phyloP scores from a whole-genome alignment of 2,797 vertebrate genomes.

The Poecilia wingei region DNA sequence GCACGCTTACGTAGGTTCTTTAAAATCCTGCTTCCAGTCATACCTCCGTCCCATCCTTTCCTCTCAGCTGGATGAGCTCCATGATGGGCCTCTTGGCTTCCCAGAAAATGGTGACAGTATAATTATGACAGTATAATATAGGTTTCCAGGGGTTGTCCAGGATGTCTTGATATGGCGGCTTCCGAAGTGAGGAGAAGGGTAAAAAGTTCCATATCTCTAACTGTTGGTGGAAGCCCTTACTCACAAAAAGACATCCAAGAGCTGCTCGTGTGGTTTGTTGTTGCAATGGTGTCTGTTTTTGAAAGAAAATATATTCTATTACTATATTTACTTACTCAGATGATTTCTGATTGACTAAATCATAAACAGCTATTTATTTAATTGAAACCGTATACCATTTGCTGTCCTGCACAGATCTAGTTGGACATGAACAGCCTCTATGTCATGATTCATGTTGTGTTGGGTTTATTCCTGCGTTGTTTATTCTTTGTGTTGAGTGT shows the following conservation, averaged over 20 bases:
- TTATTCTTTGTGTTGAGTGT: neutral
- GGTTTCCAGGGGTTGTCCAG: constrained; percentile 68
- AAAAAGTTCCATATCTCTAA: constrained; percentile 75
- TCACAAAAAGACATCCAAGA: constrained; percentile 20
- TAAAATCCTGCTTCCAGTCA: neutral
- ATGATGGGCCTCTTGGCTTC: constrained; percentile 61
- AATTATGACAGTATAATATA: constrained; percentile 84
- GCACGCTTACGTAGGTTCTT: neutral
- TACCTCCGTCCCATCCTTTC: constrained; percentile 51
- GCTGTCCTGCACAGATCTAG: neutral
- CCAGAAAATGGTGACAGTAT: constrained; percentile 76
- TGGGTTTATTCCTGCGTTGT: neutral
- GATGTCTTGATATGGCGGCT: constrained; percentile 73
- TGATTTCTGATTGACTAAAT: neutral
- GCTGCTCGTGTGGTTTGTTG: neutral
- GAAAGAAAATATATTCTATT: neutral
- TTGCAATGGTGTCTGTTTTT: neutral
- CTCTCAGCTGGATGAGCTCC: constrained; percentile 56
- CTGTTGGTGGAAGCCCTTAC: constrained; percentile 43
- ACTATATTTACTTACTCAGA: neutral
- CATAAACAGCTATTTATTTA: neutral
- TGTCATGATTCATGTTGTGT: neutral
- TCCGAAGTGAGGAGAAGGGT: constrained; percentile 68
- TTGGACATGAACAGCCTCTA: neutral
- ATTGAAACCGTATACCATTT: neutral